These are phyloP conservation scores for Scyliorhinus canicula DNA, from an alignment of 2,797 vertebrate genomes.

Conservation along the genomic window DNA sequence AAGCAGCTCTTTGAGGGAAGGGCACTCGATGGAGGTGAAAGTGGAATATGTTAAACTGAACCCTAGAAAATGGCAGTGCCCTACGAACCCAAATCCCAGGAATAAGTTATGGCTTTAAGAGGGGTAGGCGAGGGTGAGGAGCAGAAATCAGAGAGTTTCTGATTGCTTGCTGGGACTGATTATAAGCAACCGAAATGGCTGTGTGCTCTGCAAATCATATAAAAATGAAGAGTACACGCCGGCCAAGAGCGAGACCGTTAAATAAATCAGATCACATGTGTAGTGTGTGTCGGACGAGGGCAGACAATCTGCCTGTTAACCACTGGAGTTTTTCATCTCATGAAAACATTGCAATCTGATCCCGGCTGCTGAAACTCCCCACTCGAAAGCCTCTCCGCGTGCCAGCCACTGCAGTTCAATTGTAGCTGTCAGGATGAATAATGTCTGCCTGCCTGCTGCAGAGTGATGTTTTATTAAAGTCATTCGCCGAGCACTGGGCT, in stretches of 20 bases:
- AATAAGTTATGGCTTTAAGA: background rate
- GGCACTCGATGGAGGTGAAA: background rate
- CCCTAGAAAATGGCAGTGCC: background rate
- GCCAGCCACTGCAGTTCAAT: conserved; percentile 31
- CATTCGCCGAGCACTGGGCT: conserved; percentile 4
- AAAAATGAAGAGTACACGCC: background rate
- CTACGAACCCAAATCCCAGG: no score
- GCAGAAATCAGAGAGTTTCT: background rate
- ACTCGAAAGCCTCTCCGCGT: conserved; percentile 19
- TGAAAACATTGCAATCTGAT: conserved; percentile 33
- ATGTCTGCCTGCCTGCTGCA: background rate
- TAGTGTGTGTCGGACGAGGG: background rate
- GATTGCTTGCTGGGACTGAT: background rate
- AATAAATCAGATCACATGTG: conserved; percentile 8
- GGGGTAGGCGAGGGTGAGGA: background rate
- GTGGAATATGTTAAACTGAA: background rate
- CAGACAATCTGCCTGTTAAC: conserved; percentile 6
- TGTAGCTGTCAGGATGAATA: conserved; percentile 36
- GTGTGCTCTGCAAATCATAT: no score
- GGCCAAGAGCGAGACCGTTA: background rate
- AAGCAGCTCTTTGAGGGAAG: background rate
- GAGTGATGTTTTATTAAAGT: conserved; percentile 26
- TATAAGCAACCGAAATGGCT: background rate
- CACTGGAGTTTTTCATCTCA: conserved; percentile 5
- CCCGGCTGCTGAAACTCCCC: conserved; percentile 11